phyloP scores from a whole-genome alignment of 2,113 vertebrate genomes.

The Alethe diademata region DNA sequence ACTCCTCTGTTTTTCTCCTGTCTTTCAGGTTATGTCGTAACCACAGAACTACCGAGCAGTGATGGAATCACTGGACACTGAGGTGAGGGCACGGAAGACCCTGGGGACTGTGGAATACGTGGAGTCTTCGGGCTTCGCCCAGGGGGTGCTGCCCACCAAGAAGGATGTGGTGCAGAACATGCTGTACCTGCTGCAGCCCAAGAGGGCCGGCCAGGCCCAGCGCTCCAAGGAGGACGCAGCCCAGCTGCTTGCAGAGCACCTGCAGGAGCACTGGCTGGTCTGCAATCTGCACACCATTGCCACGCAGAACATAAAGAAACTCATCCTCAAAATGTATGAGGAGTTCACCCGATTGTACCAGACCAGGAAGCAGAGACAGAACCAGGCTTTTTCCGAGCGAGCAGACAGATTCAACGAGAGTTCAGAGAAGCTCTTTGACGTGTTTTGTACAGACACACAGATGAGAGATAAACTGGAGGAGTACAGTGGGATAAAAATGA shows the following conservation, averaged over 20 bases:
- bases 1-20: fast-evolving
- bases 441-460: constrained; percentile 48
- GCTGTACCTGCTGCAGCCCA: constrained; percentile 67
- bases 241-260: constrained; percentile 58
- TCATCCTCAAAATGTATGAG: constrained; percentile 68
- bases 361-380: constrained; percentile 69
- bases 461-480: constrained; percentile 66
- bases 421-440: constrained; percentile 63
- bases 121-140: constrained; percentile 53
- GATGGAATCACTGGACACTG: constrained; percentile 61
- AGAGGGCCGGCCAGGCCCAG: constrained; percentile 68
- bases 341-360: constrained; percentile 68
- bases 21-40: constrained; percentile 44
- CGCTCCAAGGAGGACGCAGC: constrained; percentile 65
- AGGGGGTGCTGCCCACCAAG: constrained; percentile 64
- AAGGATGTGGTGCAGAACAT: constrained; percentile 72
- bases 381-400: constrained; percentile 48
- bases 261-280: constrained; percentile 68
- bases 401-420: constrained; percentile 64
- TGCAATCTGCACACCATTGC: constrained; percentile 68
- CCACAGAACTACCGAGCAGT: not conserved
- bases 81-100: constrained; percentile 62
- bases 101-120: constrained; percentile 65
- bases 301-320: constrained; percentile 63
- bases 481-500: constrained; percentile 67